Evolutionary conservation across 2,797 vertebrate genomes (phyloP).

Genomic region (Lophius americanus): DNA sequence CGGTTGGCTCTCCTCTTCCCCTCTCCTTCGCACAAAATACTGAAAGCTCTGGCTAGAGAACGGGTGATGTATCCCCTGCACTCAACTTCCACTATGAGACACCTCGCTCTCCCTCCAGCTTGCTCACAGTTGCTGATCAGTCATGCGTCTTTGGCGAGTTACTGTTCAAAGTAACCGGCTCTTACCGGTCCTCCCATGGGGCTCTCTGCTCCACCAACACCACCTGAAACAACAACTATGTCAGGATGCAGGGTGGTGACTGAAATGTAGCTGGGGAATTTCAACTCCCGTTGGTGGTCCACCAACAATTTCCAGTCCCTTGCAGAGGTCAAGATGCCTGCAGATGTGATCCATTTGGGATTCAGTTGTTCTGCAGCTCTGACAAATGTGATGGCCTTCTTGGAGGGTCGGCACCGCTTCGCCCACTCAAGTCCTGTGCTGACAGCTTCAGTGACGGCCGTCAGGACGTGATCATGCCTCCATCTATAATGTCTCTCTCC

Average conservation of each 20-base stretch:
- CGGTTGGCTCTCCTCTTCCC: neutral
- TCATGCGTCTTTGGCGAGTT: too few relatives aligned
- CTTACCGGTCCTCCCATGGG: too few relatives aligned
- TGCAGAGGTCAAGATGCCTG: neutral
- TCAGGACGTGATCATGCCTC: neutral
- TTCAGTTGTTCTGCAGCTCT: neutral
- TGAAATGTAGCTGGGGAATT: neutral
- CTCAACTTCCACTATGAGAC: neutral
- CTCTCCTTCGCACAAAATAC: neutral
- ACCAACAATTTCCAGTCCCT: neutral
- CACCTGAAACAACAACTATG: too few relatives aligned
- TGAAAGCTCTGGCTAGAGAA: neutral
- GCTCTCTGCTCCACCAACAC: too few relatives aligned
- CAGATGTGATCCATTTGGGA: neutral
- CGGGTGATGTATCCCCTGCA: neutral
- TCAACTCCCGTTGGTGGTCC: too few relatives aligned
- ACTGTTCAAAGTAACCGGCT: too few relatives aligned
- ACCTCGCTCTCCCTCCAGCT: too few relatives aligned
- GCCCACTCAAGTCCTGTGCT: neutral
- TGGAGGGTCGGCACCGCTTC: neutral
- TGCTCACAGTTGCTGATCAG: too few relatives aligned
- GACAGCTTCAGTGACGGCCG: neutral
- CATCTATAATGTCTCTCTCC: neutral
- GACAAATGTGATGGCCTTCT: too few relatives aligned
- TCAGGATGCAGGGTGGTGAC: too few relatives aligned